phyloP scores from a whole-genome alignment of 2,888 invertebrate genomes.

The Orthonychiurus folsomi region DNA sequence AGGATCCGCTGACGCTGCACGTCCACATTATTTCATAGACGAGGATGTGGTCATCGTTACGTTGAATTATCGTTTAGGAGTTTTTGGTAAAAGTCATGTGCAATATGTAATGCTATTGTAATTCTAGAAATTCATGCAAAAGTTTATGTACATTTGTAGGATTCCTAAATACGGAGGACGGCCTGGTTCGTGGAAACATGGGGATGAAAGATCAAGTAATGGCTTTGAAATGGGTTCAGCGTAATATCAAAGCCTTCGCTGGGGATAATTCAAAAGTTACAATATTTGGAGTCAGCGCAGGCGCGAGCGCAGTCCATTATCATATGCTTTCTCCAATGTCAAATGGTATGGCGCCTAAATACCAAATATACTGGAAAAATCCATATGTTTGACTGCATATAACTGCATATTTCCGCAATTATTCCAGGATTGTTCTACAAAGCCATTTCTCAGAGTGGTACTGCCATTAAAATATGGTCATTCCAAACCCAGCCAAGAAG shows the following conservation, averaged over 20 bases:
- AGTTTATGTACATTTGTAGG: background rate
- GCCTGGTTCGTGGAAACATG: background rate
- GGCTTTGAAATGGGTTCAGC: background rate
- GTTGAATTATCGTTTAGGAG: background rate
- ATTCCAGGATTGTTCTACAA: slow-evolving; percentile 23
- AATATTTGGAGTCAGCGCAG: background rate
- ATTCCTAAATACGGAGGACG: background rate
- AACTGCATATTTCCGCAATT: slow-evolving; percentile 2
- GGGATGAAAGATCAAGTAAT: background rate
- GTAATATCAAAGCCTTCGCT: background rate
- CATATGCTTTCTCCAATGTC: background rate
- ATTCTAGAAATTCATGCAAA: background rate
- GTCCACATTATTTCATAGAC: background rate
- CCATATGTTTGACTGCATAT: background rate
- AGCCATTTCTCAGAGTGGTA: slow-evolving; percentile 30
- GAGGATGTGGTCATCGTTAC: background rate
- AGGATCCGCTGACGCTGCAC: background rate
- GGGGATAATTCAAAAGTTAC: background rate
- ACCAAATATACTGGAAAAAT: no score
- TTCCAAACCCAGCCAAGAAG: slow-evolving; percentile 21
- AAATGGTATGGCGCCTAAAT: no score
- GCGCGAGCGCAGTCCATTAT: background rate
- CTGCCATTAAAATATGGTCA: slow-evolving; percentile 33
- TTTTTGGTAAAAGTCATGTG: no score
- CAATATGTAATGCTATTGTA: no score